Evolutionary conservation across 2,888 invertebrate species (phyloP).

Genomic region (Ganaspis brasiliensis): DNA sequence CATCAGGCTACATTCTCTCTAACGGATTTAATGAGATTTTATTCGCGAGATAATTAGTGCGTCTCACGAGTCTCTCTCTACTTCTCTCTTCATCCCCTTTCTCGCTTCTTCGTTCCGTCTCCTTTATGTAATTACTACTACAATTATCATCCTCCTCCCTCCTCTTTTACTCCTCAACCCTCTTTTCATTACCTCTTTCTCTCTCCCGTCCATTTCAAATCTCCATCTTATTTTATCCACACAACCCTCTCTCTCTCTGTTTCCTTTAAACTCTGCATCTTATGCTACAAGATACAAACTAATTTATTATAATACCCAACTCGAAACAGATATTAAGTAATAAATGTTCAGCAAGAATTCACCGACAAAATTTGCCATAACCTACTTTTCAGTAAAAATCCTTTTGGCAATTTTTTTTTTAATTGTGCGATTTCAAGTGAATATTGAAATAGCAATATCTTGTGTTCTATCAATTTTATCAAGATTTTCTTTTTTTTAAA

Average conservation of each 20-base stretch:
- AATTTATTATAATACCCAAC: not conserved
- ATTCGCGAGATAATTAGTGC: conserved; percentile 73
- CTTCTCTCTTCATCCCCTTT: conserved; percentile 49
- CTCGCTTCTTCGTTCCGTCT: conserved; percentile 56
- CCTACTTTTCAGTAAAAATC: too few species aligned
- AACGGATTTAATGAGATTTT: conserved; percentile 69
- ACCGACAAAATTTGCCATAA: too few species aligned
- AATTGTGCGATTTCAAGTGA: too few species aligned
- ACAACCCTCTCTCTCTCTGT: not conserved
- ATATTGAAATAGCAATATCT: too few species aligned
- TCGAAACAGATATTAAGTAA: too few species aligned
- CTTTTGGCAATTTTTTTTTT: too few species aligned
- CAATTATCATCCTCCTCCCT: conserved; percentile 67
- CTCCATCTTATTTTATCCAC: conserved; percentile 39
- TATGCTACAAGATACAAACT: not conserved
- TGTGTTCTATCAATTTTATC: too few species aligned
- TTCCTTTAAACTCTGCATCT: not conserved
- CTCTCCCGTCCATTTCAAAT: conserved; percentile 49
- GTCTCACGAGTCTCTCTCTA: conserved; percentile 67
- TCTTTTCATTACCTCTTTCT: conserved; percentile 30
- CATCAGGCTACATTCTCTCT: conserved; percentile 68
- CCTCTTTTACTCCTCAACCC: conserved; percentile 49
- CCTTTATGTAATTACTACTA: conserved; percentile 68
- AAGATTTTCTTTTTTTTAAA: too few species aligned
- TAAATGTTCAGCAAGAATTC: too few species aligned